phyloP scores from a whole-genome alignment of 2,797 vertebrate genomes.

The Tachyglossus aculeatus region DNA sequence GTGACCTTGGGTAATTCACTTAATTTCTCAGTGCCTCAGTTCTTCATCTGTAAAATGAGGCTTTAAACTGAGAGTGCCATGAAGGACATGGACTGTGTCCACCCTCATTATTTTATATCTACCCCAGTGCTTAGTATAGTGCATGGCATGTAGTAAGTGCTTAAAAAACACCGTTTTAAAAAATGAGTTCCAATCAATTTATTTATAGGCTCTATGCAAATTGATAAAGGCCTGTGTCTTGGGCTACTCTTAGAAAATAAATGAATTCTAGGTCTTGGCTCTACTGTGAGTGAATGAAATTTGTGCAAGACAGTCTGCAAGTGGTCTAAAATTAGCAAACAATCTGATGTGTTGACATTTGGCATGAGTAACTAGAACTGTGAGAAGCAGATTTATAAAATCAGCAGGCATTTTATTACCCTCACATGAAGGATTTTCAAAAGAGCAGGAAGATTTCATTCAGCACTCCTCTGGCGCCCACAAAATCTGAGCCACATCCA shows the following conservation, averaged over 20 bases:
- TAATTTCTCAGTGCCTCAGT: too few species aligned
- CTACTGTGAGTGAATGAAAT: not conserved
- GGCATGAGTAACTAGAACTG: not conserved
- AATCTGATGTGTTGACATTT: conserved; percentile 7
- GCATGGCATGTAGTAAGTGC: too few species aligned
- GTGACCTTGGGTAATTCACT: too few species aligned
- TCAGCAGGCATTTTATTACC: not conserved
- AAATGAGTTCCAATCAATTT: too few species aligned
- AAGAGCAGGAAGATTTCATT: not conserved
- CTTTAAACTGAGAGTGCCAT: too few species aligned
- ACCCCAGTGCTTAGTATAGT: too few species aligned
- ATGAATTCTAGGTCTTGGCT: not conserved
- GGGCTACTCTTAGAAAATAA: not conserved
- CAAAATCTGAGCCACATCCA: too few species aligned
- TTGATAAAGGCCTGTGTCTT: not conserved
- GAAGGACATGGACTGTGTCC: too few species aligned
- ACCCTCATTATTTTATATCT: too few species aligned
- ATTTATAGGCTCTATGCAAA: too few species aligned
- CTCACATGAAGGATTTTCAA: not conserved
- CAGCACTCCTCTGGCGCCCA: not conserved
- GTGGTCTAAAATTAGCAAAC: conserved; percentile 35
- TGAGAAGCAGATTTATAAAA: not conserved
- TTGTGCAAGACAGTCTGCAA: not conserved
- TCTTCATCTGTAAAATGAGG: too few species aligned
- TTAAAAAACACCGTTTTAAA: too few species aligned